Evolutionary conservation across 1,140 invertebrate genomes (phyloP).

Genomic region (Oryzaephilus surinamensis): DNA sequence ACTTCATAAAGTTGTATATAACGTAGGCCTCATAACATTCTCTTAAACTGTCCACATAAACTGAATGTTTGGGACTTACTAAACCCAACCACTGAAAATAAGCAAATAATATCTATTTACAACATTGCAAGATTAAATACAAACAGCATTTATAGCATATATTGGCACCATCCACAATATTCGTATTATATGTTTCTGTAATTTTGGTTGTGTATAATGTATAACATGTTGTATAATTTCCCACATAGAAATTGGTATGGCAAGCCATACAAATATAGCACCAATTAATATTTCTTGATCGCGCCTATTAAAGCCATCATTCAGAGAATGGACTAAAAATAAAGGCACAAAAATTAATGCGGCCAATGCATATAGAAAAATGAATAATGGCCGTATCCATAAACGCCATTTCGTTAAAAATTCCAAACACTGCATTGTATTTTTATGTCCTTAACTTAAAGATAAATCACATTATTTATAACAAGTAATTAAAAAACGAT

Average conservation of each 20-base stretch:
- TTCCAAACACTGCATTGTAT: slow-evolving; percentile 21
- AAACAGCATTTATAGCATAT: slow-evolving; percentile 88
- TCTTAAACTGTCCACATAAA: slow-evolving; percentile 83
- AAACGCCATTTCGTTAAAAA: slow-evolving; percentile 56
- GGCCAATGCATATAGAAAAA: slow-evolving; percentile 66
- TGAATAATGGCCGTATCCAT: slow-evolving; percentile 79
- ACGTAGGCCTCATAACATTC: slow-evolving; percentile 97
- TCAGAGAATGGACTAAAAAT: slow-evolving; percentile 61
- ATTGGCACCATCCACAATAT: slow-evolving; percentile 98
- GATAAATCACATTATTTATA: no score
- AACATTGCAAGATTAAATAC: slow-evolving; percentile 32
- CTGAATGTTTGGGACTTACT: slow-evolving; percentile 70
- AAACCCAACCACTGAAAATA: slow-evolving; percentile 69
- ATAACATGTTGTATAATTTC: slow-evolving; percentile 90
- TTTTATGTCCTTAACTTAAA: not conserved
- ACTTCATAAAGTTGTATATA: slow-evolving; percentile 97
- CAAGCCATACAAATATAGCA: slow-evolving; percentile 80
- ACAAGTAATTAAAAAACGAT: no score
- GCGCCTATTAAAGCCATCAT: slow-evolving; percentile 57
- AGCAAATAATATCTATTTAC: slow-evolving; percentile 6
- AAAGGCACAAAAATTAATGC: slow-evolving; percentile 76
- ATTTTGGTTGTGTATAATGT: slow-evolving; percentile 82
- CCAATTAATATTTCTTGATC: slow-evolving; percentile 75
- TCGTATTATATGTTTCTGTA: slow-evolving; percentile 91
- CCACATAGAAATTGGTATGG: slow-evolving; percentile 86